phyloP scores from a whole-genome alignment of 2,113 vertebrate genomes.

The Ptychochromis oligacanthus region DNA sequence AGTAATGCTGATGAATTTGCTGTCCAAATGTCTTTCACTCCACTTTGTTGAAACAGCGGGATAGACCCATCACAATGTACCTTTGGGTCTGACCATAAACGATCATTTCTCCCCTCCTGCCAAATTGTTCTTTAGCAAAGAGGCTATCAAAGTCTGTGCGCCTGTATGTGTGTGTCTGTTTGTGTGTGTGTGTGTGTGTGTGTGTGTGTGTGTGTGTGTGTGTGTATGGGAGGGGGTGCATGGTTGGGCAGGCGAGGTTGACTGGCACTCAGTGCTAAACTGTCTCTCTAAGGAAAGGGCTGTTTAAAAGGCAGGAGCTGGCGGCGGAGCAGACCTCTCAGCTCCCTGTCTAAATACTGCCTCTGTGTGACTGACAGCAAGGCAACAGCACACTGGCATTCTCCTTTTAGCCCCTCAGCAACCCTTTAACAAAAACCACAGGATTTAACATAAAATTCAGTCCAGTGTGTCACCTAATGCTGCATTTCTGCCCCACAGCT shows the following conservation, averaged over 20 bases:
- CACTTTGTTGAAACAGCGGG: constrained; percentile 70
- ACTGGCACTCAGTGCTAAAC: constrained; percentile 75
- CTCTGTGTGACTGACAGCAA: constrained; percentile 75
- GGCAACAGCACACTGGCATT: constrained; percentile 67
- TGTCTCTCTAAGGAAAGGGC: constrained; percentile 77
- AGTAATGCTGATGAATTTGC: constrained; percentile 84
- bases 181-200: background rate
- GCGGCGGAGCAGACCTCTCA: constrained; percentile 73
- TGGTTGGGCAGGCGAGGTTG: constrained; percentile 54
- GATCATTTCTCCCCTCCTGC: constrained; percentile 62
- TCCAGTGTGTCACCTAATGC: constrained; percentile 47
- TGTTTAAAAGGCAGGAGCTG: constrained; percentile 76
- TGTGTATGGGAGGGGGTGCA: background rate
- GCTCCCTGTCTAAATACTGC: constrained; percentile 78
- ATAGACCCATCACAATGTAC: constrained; percentile 71
- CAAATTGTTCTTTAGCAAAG: constrained; percentile 64
- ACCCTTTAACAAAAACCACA: constrained; percentile 66
- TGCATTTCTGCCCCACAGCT: constrained; percentile 29
- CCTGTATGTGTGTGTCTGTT: background rate
- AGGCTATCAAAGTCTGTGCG: constrained; percentile 38
- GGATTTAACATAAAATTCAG: constrained; percentile 63
- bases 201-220: background rate
- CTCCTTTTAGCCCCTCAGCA: constrained; percentile 68
- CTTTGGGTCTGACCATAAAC: constrained; percentile 62
- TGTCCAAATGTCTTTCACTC: constrained; percentile 71